Evolutionary conservation across 2,888 invertebrate genomes (phyloP).

Genomic region (Hyposoter dolosus): DNA sequence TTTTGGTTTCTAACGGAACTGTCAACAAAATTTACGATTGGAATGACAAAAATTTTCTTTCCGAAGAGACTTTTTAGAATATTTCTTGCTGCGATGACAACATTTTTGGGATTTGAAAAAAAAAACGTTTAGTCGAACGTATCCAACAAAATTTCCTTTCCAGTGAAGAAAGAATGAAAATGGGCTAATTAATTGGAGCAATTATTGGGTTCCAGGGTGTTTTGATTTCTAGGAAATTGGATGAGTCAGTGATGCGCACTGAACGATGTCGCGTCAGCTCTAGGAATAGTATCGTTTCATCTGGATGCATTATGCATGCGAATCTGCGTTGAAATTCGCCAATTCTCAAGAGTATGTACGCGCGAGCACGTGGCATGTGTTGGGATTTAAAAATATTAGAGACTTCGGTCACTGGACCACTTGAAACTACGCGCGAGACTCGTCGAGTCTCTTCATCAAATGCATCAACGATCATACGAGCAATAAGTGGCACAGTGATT

Average conservation of each 20-base stretch:
- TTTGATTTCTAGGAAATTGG: slow-evolving; percentile 43
- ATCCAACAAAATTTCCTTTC: no score
- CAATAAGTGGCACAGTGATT: slow-evolving; percentile 46
- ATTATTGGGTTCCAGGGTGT: slow-evolving; percentile 48
- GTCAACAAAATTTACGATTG: no score
- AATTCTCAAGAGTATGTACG: slow-evolving; percentile 41
- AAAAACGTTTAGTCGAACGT: no score
- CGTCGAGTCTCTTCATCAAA: slow-evolving; percentile 7
- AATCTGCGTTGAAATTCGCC: slow-evolving; percentile 8
- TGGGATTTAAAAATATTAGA: not conserved
- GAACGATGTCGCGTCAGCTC: slow-evolving; percentile 43
- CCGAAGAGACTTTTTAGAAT: no score
- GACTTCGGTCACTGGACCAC: not conserved
- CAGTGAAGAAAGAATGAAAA: not conserved
- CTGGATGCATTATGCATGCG: not conserved
- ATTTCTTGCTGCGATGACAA: no score
- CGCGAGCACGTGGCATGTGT: not conserved
- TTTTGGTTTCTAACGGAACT: no score
- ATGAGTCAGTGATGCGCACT: slow-evolving; percentile 32
- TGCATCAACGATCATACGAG: slow-evolving; percentile 45
- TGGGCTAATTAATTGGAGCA: slow-evolving; percentile 37
- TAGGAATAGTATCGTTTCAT: slow-evolving; percentile 45
- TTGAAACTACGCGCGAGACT: not conserved
- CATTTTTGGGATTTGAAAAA: no score
- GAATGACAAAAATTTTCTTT: no score